These are phyloP conservation scores for Graptemys geographica DNA, from an alignment of 2,797 vertebrate species.

Conservation along the genomic window DNA sequence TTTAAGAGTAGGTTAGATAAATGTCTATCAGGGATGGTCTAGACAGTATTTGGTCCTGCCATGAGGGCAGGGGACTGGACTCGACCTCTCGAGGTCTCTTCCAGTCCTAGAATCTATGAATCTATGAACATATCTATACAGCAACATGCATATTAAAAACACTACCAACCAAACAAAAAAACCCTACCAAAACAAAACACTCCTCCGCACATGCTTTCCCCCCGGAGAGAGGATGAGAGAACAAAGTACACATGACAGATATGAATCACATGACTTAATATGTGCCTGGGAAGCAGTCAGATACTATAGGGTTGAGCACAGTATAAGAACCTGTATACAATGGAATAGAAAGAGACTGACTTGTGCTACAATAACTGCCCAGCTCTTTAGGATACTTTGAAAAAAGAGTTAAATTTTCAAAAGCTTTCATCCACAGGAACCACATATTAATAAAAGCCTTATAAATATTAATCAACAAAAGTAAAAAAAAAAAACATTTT, in stretches of 20 bases:
- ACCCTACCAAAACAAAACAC: neutral
- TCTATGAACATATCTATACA: neutral
- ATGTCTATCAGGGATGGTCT: too few species aligned
- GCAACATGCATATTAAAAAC: neutral
- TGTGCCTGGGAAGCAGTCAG: neutral
- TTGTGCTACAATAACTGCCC: accelerated
- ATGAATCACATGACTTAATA: neutral
- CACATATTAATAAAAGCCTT: conserved; percentile 17
- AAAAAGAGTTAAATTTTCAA: conserved; percentile 1
- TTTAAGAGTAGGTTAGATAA: too few species aligned
- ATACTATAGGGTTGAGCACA: neutral
- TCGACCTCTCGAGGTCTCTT: too few species aligned
- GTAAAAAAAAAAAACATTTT: conserved; percentile 18
- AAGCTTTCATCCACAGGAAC: neutral
- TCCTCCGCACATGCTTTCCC: neutral
- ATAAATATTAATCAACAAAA: conserved; percentile 38
- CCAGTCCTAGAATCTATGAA: too few species aligned
- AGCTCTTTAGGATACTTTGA: accelerated
- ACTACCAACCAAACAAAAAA: too few species aligned
- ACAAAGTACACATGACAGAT: neutral
- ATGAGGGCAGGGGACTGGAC: too few species aligned
- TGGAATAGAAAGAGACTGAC: neutral
- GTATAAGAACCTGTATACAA: neutral
- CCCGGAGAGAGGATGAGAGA: neutral
- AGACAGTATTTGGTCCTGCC: too few species aligned